These are phyloP conservation scores for Metaphire vulgaris DNA, from an alignment of 1,140 invertebrate species.

Conservation along the genomic window DNA sequence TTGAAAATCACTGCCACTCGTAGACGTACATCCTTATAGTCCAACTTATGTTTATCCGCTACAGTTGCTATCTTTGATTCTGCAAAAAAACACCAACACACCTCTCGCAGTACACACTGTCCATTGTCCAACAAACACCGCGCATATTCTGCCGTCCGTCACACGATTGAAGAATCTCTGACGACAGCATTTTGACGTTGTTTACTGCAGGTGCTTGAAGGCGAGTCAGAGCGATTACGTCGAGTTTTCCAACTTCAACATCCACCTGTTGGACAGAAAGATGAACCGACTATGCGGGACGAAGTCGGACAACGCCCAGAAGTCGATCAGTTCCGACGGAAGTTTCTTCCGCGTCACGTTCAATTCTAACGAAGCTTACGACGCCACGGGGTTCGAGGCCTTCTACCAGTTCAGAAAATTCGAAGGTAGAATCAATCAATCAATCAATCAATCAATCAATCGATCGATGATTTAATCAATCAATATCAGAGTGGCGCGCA, in stretches of 20 bases:
- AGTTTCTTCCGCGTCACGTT: slow-evolving; percentile 91
- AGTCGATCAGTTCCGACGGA: slow-evolving; percentile 70
- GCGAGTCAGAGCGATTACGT: slow-evolving; percentile 83
- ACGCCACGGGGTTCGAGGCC: slow-evolving; percentile 86
- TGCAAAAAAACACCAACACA: too few species aligned
- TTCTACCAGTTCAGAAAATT: slow-evolving; percentile 67
- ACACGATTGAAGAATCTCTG: too few species aligned
- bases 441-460: background rate
- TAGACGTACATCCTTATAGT: too few species aligned
- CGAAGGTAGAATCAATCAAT: background rate
- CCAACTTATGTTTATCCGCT: too few species aligned
- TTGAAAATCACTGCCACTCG: too few species aligned
- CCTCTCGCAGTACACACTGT: too few species aligned
- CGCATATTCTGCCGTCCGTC: too few species aligned
- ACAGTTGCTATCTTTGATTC: too few species aligned
- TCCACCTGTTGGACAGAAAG: slow-evolving; percentile 65
- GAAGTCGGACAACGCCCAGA: slow-evolving; percentile 55
- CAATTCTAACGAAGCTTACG: slow-evolving; percentile 81
- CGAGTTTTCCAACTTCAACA: slow-evolving; percentile 89
- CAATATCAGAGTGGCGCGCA: too few species aligned
- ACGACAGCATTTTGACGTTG: too few species aligned
- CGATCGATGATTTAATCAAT: too few species aligned
- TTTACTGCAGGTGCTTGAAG: slow-evolving; percentile 72
- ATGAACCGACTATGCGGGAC: slow-evolving; percentile 79
- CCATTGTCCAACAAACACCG: too few species aligned